Conservation (phyloP, 2,888 invertebrate species). For the Hydrotaea cyrtoneurina region DNA sequence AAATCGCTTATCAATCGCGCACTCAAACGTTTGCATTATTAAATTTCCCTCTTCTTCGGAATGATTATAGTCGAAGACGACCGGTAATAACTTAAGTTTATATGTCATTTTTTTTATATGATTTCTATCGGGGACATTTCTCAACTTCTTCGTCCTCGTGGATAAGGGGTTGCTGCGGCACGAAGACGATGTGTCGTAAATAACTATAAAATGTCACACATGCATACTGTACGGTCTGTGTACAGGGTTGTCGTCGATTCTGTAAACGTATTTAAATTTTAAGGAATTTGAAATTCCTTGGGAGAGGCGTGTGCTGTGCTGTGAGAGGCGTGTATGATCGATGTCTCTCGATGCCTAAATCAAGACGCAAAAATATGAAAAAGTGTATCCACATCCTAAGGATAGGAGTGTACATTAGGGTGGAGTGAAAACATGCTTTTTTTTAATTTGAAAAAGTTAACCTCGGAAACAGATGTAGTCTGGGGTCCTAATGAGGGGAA, state of each 20-base stretch:
- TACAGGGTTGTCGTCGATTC: background rate
- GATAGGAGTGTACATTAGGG: too few relatives aligned
- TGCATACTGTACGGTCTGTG: background rate
- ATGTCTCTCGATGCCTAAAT: too few relatives aligned
- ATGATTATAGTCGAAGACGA: constrained; percentile 32
- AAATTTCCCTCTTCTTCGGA: constrained; percentile 40
- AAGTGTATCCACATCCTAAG: too few relatives aligned
- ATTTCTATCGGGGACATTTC: background rate
- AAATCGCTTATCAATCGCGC: constrained; percentile 53
- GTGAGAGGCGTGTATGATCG: too few relatives aligned
- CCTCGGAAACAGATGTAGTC: too few relatives aligned
- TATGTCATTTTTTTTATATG: constrained; percentile 45
- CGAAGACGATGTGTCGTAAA: constrained; percentile 12
- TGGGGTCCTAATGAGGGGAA: too few relatives aligned
- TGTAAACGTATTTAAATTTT: too few relatives aligned
- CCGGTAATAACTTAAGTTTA: constrained; percentile 43
- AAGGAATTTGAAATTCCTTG: too few relatives aligned
- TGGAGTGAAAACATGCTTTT: too few relatives aligned
- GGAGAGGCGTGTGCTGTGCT: too few relatives aligned
- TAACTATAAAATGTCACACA: background rate
- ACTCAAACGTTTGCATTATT: constrained; percentile 53
- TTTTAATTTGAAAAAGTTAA: too few relatives aligned
- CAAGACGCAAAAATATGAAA: too few relatives aligned
- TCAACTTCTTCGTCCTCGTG: background rate
- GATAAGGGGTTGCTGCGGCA: background rate